A percentile compares a stretch with the other conserved stretches of the same genome.
These are phyloP conservation scores for Eucidaris tribuloides DNA, from an alignment of 35 echinoderm and acorn worm genomes.

Conservation along the genomic window DNA sequence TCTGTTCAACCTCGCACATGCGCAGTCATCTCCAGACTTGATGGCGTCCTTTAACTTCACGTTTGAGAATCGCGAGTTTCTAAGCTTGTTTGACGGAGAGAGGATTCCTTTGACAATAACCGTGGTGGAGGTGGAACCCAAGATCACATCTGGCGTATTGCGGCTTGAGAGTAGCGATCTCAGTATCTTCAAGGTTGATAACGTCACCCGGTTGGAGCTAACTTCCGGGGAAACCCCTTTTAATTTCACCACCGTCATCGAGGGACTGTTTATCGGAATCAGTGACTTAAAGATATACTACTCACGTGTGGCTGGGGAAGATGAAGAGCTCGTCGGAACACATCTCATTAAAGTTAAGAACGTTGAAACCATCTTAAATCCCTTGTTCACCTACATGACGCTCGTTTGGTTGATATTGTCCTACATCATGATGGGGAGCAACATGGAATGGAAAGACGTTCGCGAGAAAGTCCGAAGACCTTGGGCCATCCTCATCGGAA, in stretches of 20 bases:
- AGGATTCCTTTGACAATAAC: neutral
- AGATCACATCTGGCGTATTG: neutral
- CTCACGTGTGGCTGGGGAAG: neutral
- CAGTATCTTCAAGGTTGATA: neutral
- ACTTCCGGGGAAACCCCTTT: neutral
- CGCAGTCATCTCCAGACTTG: too few species aligned
- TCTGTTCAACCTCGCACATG: too few species aligned
- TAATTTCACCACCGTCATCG: constrained; percentile 42
- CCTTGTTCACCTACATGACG: constrained; percentile 41
- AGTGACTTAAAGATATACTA: constrained; percentile 27
- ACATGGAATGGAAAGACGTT: constrained; percentile 48
- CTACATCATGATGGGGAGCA: constrained; percentile 85
- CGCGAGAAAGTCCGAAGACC: constrained; percentile 60
- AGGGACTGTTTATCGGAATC: constrained; percentile 66
- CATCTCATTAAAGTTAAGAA: constrained; percentile 54
- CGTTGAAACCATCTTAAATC: constrained; percentile 16
- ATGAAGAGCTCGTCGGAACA: constrained; percentile 10
- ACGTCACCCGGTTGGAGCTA: neutral
- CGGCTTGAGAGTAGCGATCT: neutral
- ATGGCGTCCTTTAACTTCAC: neutral
- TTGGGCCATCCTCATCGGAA: constrained; percentile 57
- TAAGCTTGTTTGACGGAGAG: neutral
- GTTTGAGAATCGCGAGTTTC: neutral
- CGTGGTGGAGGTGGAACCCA: neutral
- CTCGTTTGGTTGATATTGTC: constrained; percentile 69